Conservation (phyloP, 2,113 vertebrate genomes). For the Aviceda subcristata region DNA sequence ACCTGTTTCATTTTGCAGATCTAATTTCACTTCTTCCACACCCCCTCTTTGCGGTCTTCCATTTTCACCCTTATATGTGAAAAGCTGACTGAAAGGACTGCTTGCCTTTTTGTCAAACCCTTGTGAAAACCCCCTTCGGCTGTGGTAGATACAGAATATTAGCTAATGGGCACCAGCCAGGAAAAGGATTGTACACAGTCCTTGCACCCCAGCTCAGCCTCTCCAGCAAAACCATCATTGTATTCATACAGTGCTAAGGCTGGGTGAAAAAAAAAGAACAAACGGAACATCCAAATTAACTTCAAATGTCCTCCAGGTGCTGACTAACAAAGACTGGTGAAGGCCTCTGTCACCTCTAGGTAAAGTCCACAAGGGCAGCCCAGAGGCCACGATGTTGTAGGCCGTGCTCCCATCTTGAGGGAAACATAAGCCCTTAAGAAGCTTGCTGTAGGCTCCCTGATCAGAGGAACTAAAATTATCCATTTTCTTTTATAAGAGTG, state of each 20-base stretch:
- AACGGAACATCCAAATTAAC: neutral
- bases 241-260: neutral
- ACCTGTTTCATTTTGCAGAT: neutral
- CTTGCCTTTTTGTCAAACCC: neutral
- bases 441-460: neutral
- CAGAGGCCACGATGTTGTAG: accelerated
- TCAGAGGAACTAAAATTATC: neutral
- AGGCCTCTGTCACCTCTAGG: neutral
- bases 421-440: neutral
- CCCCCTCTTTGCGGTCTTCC: neutral
- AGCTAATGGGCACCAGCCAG: neutral
- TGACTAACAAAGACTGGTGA: neutral
- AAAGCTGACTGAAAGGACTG: neutral
- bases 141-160: neutral
- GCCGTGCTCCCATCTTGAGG: neutral
- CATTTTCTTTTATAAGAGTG: neutral
- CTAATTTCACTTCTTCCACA: neutral
- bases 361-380: neutral
- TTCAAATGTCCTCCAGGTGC: neutral
- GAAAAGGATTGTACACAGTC: accelerated
- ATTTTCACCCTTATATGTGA: neutral
- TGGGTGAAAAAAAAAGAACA: neutral
- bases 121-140: neutral
- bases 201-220: neutral
- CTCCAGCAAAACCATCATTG: neutral